Percentiles rank a stretch among this genome's conserved stretches.
Evolutionary conservation across 1,140 invertebrate genomes (phyloP).

Genomic region (Leptestheria dahalacensis): DNA sequence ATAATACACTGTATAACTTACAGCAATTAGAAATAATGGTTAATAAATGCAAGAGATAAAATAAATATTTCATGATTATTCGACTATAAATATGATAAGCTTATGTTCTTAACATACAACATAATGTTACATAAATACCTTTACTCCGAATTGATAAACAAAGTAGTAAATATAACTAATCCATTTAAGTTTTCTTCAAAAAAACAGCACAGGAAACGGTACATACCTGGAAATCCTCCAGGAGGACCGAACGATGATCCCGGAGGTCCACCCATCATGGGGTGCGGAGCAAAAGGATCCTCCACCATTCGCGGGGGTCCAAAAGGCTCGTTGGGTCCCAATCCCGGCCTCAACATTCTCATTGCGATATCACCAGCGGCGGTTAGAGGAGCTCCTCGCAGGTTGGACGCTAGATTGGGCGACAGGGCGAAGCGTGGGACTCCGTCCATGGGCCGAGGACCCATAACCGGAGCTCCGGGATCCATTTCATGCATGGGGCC

Average conservation of each 20-base stretch:
- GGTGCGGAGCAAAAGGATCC: background rate
- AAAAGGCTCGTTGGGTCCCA: background rate
- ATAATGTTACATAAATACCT: too few relatives aligned
- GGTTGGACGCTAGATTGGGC: slow-evolving; percentile 6
- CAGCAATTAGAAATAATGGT: too few relatives aligned
- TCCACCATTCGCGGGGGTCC: background rate
- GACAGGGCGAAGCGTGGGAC: slow-evolving; percentile 1
- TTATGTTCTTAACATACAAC: too few relatives aligned
- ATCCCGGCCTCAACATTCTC: background rate
- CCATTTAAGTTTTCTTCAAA: too few relatives aligned
- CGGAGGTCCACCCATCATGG: background rate
- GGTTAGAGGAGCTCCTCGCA: slow-evolving; percentile 10
- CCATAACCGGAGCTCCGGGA: background rate
- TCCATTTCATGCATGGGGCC: slow-evolving; percentile 1
- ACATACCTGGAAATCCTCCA: background rate
- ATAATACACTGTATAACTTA: too few relatives aligned
- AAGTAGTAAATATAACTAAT: too few relatives aligned
- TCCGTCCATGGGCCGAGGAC: background rate
- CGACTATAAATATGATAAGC: too few relatives aligned
- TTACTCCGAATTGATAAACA: too few relatives aligned
- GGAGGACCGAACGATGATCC: background rate
- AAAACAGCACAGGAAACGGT: too few relatives aligned
- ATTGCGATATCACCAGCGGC: slow-evolving; percentile 8
- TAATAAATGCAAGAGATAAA: too few relatives aligned
- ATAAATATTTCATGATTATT: too few relatives aligned